These are phyloP conservation scores for Tetropium fuscum DNA, from an alignment of 2,888 invertebrate species.

Conservation along the genomic window DNA sequence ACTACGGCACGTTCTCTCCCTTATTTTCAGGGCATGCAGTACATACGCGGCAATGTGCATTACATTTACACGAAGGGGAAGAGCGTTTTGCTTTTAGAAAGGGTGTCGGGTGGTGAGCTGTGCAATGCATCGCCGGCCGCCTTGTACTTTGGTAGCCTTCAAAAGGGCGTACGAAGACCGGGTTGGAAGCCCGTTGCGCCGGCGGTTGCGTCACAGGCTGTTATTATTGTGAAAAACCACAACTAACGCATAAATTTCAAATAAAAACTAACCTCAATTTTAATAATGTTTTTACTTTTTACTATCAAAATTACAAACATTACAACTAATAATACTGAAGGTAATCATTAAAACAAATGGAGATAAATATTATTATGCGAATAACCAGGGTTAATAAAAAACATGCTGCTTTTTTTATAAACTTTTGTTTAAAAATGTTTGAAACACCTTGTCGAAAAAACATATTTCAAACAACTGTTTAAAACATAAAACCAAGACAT, in stretches of 20 bases:
- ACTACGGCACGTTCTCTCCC: constrained; percentile 3
- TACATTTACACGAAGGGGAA: constrained; percentile 5
- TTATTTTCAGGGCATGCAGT: constrained; percentile 7
- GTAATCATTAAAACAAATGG: too few species aligned
- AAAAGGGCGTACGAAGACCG: constrained; percentile 4
- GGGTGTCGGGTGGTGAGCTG: constrained; percentile 7
- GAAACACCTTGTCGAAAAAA: too few species aligned
- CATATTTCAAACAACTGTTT: too few species aligned
- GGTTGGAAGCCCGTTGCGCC: constrained; percentile 1
- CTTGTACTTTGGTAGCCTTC: neutral
- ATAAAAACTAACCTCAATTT: neutral
- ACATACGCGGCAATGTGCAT: neutral
- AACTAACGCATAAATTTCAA: neutral
- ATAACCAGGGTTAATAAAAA: too few species aligned
- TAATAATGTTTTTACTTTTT: too few species aligned
- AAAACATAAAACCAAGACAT: too few species aligned
- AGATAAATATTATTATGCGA: too few species aligned
- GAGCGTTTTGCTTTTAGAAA: constrained; percentile 12
- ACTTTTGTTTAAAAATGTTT: too few species aligned
- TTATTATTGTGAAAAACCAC: too few species aligned
- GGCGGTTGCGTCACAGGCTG: neutral
- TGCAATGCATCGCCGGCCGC: constrained; percentile 14
- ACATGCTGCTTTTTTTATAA: too few species aligned
- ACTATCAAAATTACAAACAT: too few species aligned
- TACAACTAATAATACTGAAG: too few species aligned